Conservation (phyloP, 2,113 vertebrate genomes). For the Mungos mungo region DNA sequence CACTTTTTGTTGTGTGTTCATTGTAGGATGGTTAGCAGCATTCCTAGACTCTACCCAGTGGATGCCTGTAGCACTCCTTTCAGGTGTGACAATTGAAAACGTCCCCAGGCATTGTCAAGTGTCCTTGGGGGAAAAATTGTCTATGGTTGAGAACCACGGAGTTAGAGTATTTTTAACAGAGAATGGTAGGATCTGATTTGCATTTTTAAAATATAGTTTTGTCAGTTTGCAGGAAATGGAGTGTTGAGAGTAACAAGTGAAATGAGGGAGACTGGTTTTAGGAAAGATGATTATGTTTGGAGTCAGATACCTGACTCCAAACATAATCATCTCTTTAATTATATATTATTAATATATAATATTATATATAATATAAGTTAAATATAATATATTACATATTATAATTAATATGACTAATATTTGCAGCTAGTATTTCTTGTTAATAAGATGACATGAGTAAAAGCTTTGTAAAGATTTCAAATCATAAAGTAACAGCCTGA, state of each 20-base stretch:
- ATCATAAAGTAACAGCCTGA: background rate
- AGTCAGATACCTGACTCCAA: background rate
- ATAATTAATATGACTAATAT: background rate
- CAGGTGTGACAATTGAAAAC: background rate
- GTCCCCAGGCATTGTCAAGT: background rate
- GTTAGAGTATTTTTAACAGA: background rate
- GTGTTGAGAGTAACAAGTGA: background rate
- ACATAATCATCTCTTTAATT: too few relatives aligned
- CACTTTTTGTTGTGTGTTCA: background rate
- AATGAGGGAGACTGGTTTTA: background rate
- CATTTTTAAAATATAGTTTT: background rate
- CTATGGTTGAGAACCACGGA: background rate
- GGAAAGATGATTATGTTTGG: background rate
- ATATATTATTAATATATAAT: too few relatives aligned
- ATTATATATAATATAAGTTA: too few relatives aligned
- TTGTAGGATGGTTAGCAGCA: background rate
- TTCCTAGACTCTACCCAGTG: background rate
- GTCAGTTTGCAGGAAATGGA: background rate
- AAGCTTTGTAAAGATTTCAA: background rate
- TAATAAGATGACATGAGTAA: background rate
- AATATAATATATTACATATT: too few relatives aligned
- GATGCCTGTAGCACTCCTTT: too few relatives aligned
- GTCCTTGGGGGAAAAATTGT: background rate
- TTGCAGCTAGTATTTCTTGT: background rate
- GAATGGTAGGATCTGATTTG: background rate